A percentile compares a stretch with the other conserved stretches of the same genome.
phyloP scores from a whole-genome alignment of 2,113 vertebrate species.

The Anarrhichthys ocellatus region DNA sequence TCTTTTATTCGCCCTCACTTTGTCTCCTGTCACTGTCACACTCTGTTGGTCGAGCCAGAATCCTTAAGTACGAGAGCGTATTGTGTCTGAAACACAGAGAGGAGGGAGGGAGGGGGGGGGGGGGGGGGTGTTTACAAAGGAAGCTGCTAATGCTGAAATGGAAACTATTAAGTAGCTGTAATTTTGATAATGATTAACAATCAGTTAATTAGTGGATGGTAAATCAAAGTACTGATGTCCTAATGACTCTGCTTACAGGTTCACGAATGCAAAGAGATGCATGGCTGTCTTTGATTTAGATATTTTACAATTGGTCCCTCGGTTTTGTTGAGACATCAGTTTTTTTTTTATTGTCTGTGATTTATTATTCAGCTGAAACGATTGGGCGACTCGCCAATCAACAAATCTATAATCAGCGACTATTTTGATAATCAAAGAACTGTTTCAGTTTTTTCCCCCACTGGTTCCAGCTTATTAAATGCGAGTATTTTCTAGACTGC shows the following conservation, averaged over 20 bases:
- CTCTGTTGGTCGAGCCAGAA: conserved; percentile 22
- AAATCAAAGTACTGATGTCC: not conserved
- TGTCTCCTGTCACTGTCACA: conserved; percentile 1
- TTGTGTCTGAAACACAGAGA: conserved; percentile 8
- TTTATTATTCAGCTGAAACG: not conserved
- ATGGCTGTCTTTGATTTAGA: not conserved
- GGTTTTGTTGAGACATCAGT: not conserved
- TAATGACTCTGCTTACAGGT: not conserved
- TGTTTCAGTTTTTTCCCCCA: not conserved
- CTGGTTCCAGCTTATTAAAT: not conserved
- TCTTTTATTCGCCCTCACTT: not conserved
- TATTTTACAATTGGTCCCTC: not conserved
- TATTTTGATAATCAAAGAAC: not conserved
- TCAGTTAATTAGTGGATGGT: not conserved
- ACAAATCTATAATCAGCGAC: not conserved
- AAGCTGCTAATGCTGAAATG: not conserved
- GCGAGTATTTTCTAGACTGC: too few relatives aligned
- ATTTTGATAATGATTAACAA: not conserved
- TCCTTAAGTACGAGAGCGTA: not conserved
- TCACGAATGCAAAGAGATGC: not conserved
- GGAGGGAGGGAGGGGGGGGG: not conserved
- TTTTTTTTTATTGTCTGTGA: not conserved
- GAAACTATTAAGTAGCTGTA: not conserved
- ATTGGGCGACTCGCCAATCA: not conserved
- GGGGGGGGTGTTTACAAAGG: not conserved